Base-by-base conservation (phyloP, 2,888 invertebrate species). In the Odontocolon sp. region DNA sequence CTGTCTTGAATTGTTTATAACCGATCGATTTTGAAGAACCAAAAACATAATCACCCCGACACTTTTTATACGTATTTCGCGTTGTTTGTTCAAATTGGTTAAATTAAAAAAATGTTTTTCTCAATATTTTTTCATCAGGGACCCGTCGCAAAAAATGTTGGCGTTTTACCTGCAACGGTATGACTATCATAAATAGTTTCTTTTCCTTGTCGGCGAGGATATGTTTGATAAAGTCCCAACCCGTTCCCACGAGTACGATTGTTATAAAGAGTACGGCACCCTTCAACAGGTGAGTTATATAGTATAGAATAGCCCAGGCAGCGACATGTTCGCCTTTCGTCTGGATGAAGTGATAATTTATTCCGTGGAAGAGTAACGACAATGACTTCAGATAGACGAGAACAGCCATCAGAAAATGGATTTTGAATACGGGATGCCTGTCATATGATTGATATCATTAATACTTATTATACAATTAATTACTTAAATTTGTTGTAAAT, bases 211-310 rank as follows among this genome's bases (percentile, higher is more conserved):
- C 98, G 0, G 98, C 96, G 21, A 99, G 92, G 81, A 99, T 97
- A 90, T 99, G 98, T 88, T 99, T 99, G 84, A 99, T 98, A 89
- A 99, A 99, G 38, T 98, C 98, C 98, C 99, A 99, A 0, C 99
- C 99, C 3, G 99, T 98, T 52, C 99, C 99, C 82, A 99, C 97
- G 8, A 99, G 92, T 8, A 99, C 96, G 81, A 99, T 96, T 0
- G 98, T 98, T 73, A 99, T 97, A 88, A 99, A 99, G 59, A 99
- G 91, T 47, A 99, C 94, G 0, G 98, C 97, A 8, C 97, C 97
- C 91, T 97, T 97, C 70, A 98, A 91, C 94, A 99, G 92, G 92
- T 99, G 99, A n/a, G 98, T 98, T 63, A 99, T 96, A 87, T 99
- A 99, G 90, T 96, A 99, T 1, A 99, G 91, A 83, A 99, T 97